Conservation (phyloP, 2,797 vertebrate genomes). For the Hemitrygon akajei region DNA sequence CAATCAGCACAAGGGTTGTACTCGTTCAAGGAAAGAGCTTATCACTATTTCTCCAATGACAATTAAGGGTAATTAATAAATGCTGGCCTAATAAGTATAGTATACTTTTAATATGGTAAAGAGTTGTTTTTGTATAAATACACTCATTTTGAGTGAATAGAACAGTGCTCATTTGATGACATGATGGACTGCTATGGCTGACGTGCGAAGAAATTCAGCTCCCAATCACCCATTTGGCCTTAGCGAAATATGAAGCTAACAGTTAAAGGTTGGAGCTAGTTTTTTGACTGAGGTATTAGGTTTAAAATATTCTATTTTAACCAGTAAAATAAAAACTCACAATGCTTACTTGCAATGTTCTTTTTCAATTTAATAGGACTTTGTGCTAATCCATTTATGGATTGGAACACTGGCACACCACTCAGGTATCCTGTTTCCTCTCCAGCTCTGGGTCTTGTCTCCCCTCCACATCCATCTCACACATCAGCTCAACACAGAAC, state of each 20-base stretch:
- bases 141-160: background rate
- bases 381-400: background rate
- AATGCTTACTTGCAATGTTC: too few relatives aligned
- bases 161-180: background rate
- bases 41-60: too few relatives aligned
- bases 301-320: too few relatives aligned
- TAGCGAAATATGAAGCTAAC: too few relatives aligned
- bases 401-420: background rate
- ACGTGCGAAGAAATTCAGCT: background rate
- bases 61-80: too few relatives aligned
- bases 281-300: background rate
- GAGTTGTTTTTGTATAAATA: background rate
- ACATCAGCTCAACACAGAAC: too few relatives aligned
- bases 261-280: background rate
- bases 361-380: too few relatives aligned
- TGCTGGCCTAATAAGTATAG: background rate
- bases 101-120: background rate
- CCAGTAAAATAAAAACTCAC: background rate
- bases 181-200: background rate
- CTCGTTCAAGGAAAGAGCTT: too few relatives aligned
- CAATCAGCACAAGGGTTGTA: too few relatives aligned
- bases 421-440: background rate
- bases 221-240: background rate
- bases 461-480: too few relatives aligned
- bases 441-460: too few relatives aligned